Evolutionary conservation across 2,113 vertebrate genomes (phyloP), one percentile per base, ranked within the genome.

Genomic region (Suncus etruscus): DNA sequence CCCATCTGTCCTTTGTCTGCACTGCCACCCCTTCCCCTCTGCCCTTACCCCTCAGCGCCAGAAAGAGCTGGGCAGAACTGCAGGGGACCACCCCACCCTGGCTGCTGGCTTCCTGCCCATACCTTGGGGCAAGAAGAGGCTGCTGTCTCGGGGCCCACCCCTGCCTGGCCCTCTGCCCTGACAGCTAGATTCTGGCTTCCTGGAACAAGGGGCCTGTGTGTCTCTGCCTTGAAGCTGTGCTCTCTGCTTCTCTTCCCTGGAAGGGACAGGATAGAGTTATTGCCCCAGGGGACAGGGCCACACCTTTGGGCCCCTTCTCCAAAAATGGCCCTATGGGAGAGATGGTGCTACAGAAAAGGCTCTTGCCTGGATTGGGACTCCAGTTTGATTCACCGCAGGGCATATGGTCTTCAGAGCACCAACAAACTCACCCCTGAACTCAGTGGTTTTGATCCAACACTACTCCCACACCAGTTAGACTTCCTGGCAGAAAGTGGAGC

Each of bases 121-220:
- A 45, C 82, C 80, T 32, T 84, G 74, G 3, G 47, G 85, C 86
- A 72, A 72, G 86, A 92, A 86, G 76, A 95, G 73, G 54, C 91
- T 58, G 87, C 83, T 72, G 48, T 87, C 73, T 0, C 2, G 77
- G 61, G 72, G 81, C 27, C 92, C 63, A 89, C 82, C 79, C 78
- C 84, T 76, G 47, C 76, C 88, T 95, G 94, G 95, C 92, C 58
- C 18, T 11, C 54, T n/a, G 88, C 89, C 92, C 83, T 75, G 68
- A 90, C 79, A 65, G 70, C 45, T 48, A 87, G 65, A 74, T 79
- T 61, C n/a, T 74, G 85, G 16, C 79, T 83, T 89, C 83, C 66
- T 61, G 77, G 68, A 89, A 94, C 95, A 96, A 90, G 92, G 31
- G 66, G 10, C 73, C 93, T 93, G 1, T 86, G 91, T 95, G 93